Evolutionary conservation across 2,888 invertebrate species (phyloP), one percentile per base, ranked within the genome.

Genomic region (Drosophila testacea): DNA sequence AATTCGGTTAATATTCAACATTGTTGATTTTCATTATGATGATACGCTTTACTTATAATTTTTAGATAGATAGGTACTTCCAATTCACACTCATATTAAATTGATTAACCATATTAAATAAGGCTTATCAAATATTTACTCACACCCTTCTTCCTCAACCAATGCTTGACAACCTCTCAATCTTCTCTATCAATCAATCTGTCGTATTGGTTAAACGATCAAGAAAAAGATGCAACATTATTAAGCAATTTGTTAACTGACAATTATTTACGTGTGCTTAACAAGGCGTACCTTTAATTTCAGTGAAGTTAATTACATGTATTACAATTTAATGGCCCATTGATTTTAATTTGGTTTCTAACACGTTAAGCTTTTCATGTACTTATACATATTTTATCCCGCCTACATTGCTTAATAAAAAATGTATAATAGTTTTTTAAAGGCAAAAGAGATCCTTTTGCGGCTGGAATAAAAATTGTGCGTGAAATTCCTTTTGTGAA

Each of bases 401-500:
- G 16, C 4, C 2, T 7, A 11, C 39, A 56, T 55, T 32, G 38
- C 22, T n/a, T 47, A 44, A 60, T 67, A 50, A 76, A 51, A 41
- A 34, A 54, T 76, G 47, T 34, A 48, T 28, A 36, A 22, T n/a
- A 63, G n/a, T 44, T 52, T 55, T 39, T 30, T n/a, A 11, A 1
- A 9, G 9, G 16, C 1, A n/a, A 3, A 16, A 11, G 4, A 30
- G 32, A 42, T 27, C 27, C 6, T 32, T 44, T n/a, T 38, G 38
- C 2, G 57, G 59, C 7, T 38, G 6, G 11, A 34, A 38, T n/a
- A 41, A 51, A 51, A 67, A 67, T 55, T 54, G 9, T 9, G 42
- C 48, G 36, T 47, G 57, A 61, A 62, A 69, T 64, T 65, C 48
- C 68, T 65, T 69, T 70, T 64, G 65, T 51, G 50, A 68, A 74